Base-by-base conservation (phyloP, 2,888 invertebrate species). In the Oxystoma pomonae region DNA sequence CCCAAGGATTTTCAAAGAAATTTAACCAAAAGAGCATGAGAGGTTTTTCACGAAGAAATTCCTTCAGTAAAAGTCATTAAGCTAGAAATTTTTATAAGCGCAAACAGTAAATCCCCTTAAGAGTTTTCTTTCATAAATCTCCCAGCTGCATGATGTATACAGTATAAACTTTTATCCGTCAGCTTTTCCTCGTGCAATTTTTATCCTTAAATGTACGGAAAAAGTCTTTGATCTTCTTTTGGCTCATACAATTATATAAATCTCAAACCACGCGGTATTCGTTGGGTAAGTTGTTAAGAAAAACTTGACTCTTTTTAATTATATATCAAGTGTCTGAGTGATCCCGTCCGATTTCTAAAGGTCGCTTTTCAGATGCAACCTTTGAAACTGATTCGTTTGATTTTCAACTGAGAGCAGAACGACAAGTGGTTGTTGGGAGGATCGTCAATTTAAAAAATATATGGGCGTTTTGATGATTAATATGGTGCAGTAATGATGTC, bases 151-250 rank as follows among this genome's bases (percentile, higher is more conserved):
- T 35, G 12, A 35, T 12, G 35, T 7, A 35, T 35, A 35, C 35
- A 35, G 35, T 35, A 35, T 35, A 35, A 35, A 35, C 5, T 35
- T 35, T 35, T 35, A 12, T 35, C 3, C 5, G 35, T 35, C 3
- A 12, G 35, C 35, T 12, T 35, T 35, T 12, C 12, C 35, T 3
- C 12, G 3, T 35, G 5, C 12, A 12, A 3, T 12, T 12, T 35
- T 35, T 35, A 35, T 35, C 35, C 35, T 35, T 12, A 35, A 35
- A 35, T 35, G 35, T 35, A 7, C 35, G 12, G 35, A 12, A 35
- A 35, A 67, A 59, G 58, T 73, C 75, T 77, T 77, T 77, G 77
- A 77, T 77, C 76, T 75, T 75, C 63, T 56, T 65, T 62, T 70
- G 69, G 69, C 72, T 70, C 70, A 69, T 67, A 70, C 69, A 72